These are phyloP conservation scores for Uria aalge DNA, from an alignment of 2,113 vertebrate genomes.

Conservation along the genomic window DNA sequence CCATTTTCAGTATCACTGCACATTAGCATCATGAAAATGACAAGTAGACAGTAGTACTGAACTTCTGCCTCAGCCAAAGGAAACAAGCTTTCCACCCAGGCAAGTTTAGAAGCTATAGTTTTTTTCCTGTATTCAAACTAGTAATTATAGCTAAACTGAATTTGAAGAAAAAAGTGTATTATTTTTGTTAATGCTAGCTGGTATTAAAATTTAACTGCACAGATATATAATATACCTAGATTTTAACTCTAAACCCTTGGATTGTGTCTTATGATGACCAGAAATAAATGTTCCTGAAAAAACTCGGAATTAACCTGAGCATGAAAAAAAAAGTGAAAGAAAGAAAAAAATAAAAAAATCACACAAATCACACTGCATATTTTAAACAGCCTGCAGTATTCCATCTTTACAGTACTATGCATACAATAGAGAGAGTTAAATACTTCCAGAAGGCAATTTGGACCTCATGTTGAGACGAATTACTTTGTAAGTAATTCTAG, in stretches of 20 bases:
- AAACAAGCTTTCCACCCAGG: neutral
- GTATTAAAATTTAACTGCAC: neutral
- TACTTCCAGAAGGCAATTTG: neutral
- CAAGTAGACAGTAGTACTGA: neutral
- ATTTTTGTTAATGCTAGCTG: neutral
- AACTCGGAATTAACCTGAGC: neutral
- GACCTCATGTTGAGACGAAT: neutral
- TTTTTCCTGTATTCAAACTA: neutral
- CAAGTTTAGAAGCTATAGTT: neutral
- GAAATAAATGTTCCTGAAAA: neutral
- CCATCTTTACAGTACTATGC: neutral
- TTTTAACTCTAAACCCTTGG: neutral
- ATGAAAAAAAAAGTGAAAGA: neutral
- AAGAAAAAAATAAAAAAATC: too few species aligned
- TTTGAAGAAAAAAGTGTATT: neutral
- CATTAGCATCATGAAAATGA: neutral
- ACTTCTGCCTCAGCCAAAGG: neutral
- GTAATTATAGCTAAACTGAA: neutral
- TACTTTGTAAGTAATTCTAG: neutral
- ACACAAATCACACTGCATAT: neutral
- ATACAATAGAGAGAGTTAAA: neutral
- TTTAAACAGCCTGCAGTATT: neutral
- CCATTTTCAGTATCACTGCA: rapidly evolving
- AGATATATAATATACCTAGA: neutral
- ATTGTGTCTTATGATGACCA: neutral